Base-by-base conservation (phyloP, 2,797 vertebrate species). In the Acridotheres tristis region DNA sequence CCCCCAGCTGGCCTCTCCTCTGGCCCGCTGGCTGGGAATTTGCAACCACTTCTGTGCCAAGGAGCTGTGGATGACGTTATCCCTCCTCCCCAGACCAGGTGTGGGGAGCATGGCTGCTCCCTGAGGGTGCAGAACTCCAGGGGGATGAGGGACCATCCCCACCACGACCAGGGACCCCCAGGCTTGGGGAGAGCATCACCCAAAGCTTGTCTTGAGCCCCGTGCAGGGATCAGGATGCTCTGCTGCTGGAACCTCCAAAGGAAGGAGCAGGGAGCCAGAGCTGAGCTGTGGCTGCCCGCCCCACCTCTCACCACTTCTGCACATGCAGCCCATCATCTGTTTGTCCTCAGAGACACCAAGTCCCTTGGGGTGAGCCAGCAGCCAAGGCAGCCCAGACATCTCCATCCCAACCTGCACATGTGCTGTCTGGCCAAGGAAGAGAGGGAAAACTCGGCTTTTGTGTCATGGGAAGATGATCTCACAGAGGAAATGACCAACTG, bases 1-100 rank as follows among this genome's bases (percentile, higher is more conserved):
- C 40, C 93, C 90, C 63, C 84, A 73, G 89, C 95, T 93, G 94
- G 89, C 92, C 90, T 84, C 94, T 93, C 68, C 59, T 32, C 86
- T 65, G 82, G 92, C 63, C 89, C 7, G 3, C 86, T 69, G 74
- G 81, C 48, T 95, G 95, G 80, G 58, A 38, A 90, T 67, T 32
- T n/a, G 40, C 63, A 40, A 6, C 4, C 0, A 0, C 48, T 57
- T 19, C 13, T 14, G 81, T 92, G 91, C 93, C 91, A 93, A 53
- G 78, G 72, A 78, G 59, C 80, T 47, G 34, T 0, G 1, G 62
- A 79, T 91, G 91, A 94, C 30, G 58, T 91, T 78, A 95, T 94
- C 89, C 63, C 51, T 51, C 57, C 57, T 84, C 43, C 61, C 80
- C 71, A 48, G 84, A n/a, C 71, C 95, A 90, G 58, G 90, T 85